These are phyloP conservation scores for Coluber constrictor DNA, from an alignment of 2,797 vertebrate species.

Conservation along the genomic window DNA sequence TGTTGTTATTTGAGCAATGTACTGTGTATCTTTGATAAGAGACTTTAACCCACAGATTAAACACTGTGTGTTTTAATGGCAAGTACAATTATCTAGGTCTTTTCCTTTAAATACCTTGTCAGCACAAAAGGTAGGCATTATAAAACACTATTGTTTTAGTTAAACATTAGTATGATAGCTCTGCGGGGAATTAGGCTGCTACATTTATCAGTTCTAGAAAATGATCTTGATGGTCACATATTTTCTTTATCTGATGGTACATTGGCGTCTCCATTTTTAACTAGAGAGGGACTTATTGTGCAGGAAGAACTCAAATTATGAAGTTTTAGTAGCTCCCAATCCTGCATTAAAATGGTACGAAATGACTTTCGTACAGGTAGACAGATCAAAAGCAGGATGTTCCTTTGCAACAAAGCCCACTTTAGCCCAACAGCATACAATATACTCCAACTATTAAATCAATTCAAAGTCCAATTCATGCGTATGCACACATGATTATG, in stretches of 20 bases:
- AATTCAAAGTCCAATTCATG: not conserved
- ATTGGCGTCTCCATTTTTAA: not conserved
- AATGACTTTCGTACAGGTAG: not conserved
- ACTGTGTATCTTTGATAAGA: constrained; percentile 59
- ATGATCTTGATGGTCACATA: not conserved
- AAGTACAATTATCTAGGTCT: constrained; percentile 55
- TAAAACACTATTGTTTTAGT: constrained; percentile 58
- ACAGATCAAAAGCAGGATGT: not conserved
- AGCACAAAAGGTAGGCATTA: constrained; percentile 53
- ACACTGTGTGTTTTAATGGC: constrained; percentile 47
- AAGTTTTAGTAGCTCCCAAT: not conserved
- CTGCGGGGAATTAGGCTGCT: constrained; percentile 23
- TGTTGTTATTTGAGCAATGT: constrained; percentile 45
- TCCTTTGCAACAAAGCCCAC: not conserved
- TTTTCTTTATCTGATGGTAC: not conserved
- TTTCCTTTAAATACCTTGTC: constrained; percentile 53
- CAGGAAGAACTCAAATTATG: not conserved
- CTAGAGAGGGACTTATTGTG: not conserved
- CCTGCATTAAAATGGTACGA: not conserved
- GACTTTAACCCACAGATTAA: constrained; percentile 64
- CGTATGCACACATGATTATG: not conserved
- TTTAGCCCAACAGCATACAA: not conserved
- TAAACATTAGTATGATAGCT: constrained; percentile 61
- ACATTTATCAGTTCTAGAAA: not conserved
- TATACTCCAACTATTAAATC: not conserved